Evolutionary conservation across 2,888 invertebrate genomes (phyloP).

Genomic region (Eupelmus urozonus): DNA sequence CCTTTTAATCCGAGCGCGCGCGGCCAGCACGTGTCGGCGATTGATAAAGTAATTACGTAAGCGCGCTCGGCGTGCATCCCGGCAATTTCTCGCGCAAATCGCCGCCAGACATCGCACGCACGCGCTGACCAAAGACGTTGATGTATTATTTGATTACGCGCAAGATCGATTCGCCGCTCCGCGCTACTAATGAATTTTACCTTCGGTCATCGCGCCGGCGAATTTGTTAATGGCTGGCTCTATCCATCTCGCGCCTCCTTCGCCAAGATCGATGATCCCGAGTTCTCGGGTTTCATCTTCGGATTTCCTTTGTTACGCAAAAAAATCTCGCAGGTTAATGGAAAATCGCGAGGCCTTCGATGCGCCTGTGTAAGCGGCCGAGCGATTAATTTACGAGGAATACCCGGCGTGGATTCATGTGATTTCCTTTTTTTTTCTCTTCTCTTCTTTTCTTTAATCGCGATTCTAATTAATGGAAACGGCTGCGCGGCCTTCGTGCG

Average conservation of each 20-base stretch:
- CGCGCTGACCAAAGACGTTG: constrained; percentile 4
- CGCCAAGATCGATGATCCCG: too few relatives aligned
- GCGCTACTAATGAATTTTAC: constrained; percentile 49
- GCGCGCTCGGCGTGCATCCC: neutral
- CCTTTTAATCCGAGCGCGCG: neutral
- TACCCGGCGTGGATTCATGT: neutral
- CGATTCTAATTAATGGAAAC: constrained; percentile 36
- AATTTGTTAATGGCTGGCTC: constrained; percentile 13
- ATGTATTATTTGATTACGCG: constrained; percentile 44
- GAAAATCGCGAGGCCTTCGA: constrained; percentile 24
- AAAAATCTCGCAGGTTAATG: too few relatives aligned
- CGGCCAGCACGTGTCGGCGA: neutral
- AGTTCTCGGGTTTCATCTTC: neutral
- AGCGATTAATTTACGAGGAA: constrained; percentile 42
- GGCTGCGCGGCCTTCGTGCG: constrained; percentile 8
- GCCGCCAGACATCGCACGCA: neutral
- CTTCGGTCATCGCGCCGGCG: constrained; percentile 25
- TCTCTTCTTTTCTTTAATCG: constrained; percentile 32
- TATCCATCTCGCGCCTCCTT: too few relatives aligned
- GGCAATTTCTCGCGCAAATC: neutral
- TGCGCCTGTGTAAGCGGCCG: neutral
- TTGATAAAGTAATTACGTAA: neutral
- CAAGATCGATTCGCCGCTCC: constrained; percentile 42
- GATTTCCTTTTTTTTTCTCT: too few relatives aligned
- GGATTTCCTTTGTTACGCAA: neutral